Evolutionary conservation across 2,113 vertebrate species (phyloP), one percentile per base, ranked within the genome.

Genomic region (Chionodraco myersi): DNA sequence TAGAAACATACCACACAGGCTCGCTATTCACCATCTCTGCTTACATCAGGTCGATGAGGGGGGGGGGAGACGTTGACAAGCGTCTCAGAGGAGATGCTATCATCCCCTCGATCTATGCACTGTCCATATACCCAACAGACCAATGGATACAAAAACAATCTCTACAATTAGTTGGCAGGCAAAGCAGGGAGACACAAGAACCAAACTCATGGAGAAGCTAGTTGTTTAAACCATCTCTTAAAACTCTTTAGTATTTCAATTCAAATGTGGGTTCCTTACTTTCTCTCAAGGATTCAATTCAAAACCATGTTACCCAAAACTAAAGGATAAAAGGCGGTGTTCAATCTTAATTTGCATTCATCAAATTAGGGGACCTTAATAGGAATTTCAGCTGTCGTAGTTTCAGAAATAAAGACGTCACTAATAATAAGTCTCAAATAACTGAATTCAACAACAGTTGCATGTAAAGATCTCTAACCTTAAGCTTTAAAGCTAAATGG

Each of bases 41-140:
- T 74, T 44, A 60, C 62, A 81, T 62, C 36, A 68, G 71, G 62
- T 47, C 59, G 66, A 53, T 47, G 41, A 21, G 21, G 36, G 62
- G 71, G 83, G 64, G 75, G 72, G 26, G 26, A 21, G 26, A 76
- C 75, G 79, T 47, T 86, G 80, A 85, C 87, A 70, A 49, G 80
- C 16, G 65, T 64, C 90, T 85, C 84, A 16, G 64, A 83, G 83
- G 86, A 68, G 23, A 81, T 14, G 47, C 56, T 48, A 47, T 48
- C 77, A 57, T 10, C 66, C 48, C 34, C 15, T 10, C 14, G 77
- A 51, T 86, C 82, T 79, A 82, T 90, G 90, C 82, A 58, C 67
- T 64, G 65, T 45, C 60, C 49, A 74, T 81, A 80, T 77, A 77
- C 88, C 75, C 47, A 47, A 41, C 48, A 59, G 66, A 51, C 75